A percentile compares a stretch with the other conserved stretches of the same genome.
phyloP scores from a whole-genome alignment of 1,140 invertebrate genomes.

The Halotydeus destructor region DNA sequence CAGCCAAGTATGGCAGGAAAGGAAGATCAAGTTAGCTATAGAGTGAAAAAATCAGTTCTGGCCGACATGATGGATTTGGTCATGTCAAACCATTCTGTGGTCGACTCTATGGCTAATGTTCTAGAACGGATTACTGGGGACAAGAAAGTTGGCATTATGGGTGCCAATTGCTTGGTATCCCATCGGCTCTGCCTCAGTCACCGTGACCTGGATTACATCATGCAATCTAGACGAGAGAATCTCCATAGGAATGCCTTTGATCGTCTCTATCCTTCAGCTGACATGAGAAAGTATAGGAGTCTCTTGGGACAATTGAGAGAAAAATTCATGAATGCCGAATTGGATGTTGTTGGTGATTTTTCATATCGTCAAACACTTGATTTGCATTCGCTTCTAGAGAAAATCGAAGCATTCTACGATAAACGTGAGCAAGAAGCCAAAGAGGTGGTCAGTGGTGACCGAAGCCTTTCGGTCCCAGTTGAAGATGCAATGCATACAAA shows the following conservation, averaged over 20 bases:
- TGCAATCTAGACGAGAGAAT: slow-evolving; percentile 22
- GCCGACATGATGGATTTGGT: slow-evolving; percentile 17
- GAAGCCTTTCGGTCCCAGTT: too few relatives aligned
- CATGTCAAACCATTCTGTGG: background rate
- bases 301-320: slow-evolving; percentile 6
- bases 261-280: slow-evolving; percentile 10
- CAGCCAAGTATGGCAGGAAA: slow-evolving; percentile 16
- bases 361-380: slow-evolving; percentile 12
- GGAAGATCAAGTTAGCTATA: slow-evolving; percentile 13
- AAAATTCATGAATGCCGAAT: slow-evolving; percentile 2
- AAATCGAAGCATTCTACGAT: slow-evolving; percentile 9
- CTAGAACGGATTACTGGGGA: slow-evolving; percentile 13
- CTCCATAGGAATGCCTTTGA: slow-evolving; percentile 14
- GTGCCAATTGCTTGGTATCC: slow-evolving; percentile 19
- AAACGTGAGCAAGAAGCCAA: background rate
- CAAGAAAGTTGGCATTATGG: slow-evolving; percentile 18
- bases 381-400: slow-evolving; percentile 12
- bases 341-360: background rate
- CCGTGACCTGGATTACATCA: slow-evolving; percentile 20
- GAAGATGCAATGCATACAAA: too few relatives aligned
- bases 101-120: background rate
- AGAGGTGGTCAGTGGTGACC: background rate
- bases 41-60: slow-evolving; percentile 15
- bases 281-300: background rate
- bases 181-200: slow-evolving; percentile 22